Evolutionary conservation across 2,113 vertebrate genomes (phyloP).

Genomic region (Dendropsophus ebraccatus): DNA sequence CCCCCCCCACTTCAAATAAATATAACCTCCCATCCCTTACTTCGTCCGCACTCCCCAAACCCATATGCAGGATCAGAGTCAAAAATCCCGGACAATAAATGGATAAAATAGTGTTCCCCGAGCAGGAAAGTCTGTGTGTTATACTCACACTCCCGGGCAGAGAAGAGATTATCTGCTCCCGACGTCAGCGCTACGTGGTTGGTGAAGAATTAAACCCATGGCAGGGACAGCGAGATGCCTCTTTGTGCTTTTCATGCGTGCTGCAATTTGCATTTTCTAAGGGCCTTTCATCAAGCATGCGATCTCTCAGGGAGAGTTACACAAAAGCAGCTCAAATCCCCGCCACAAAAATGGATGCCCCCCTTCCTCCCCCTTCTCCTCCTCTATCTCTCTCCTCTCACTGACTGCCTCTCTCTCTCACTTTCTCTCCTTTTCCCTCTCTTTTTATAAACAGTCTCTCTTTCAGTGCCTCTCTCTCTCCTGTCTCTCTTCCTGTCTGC

Average conservation of each 20-base stretch:
- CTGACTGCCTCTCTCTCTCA: constrained; percentile 54
- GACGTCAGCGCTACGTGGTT: constrained; percentile 59
- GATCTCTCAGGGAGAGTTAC: constrained; percentile 60
- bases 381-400: constrained; percentile 45
- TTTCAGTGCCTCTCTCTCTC: constrained; percentile 53
- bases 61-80: constrained; percentile 20
- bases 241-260: constrained; percentile 61
- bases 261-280: constrained; percentile 61
- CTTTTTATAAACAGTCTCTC: constrained; percentile 57
- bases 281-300: constrained; percentile 60
- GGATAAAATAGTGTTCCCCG: constrained; percentile 58
- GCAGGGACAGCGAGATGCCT: constrained; percentile 60
- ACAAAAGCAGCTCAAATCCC: constrained; percentile 61
- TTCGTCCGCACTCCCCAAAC: constrained; percentile 30
- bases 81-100: constrained; percentile 49
- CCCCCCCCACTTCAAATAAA: constrained; percentile 42
- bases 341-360: constrained; percentile 60
- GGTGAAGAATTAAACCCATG: constrained; percentile 60
- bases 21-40: constrained; percentile 25
- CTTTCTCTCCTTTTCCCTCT: constrained; percentile 55
- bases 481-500: constrained; percentile 60
- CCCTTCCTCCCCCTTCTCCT: constrained; percentile 56
- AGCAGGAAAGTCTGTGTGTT: constrained; percentile 60
- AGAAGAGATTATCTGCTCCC: constrained; percentile 61
- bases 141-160: constrained; percentile 60